These are phyloP conservation scores for Oreochromis spilurus DNA, from an alignment of 2,113 vertebrate species.

Conservation along the genomic window DNA sequence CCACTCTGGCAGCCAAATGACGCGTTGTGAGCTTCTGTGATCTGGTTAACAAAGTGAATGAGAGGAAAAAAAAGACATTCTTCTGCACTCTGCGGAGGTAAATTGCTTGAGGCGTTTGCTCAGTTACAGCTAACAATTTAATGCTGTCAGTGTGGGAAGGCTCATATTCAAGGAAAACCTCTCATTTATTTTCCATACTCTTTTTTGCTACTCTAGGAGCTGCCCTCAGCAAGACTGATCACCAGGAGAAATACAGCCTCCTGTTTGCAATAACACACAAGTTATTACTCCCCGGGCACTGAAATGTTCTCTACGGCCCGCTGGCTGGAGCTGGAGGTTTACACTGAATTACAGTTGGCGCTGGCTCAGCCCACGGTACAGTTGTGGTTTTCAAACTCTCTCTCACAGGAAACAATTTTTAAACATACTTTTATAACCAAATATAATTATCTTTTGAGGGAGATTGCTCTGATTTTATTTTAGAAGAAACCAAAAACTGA, in stretches of 20 bases:
- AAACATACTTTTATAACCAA: background rate
- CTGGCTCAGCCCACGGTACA: background rate
- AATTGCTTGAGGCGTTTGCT: slow-evolving; percentile 19
- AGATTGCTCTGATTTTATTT: background rate
- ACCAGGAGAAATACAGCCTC: slow-evolving; percentile 40
- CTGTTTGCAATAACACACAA: slow-evolving; percentile 29
- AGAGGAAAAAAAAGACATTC: background rate
- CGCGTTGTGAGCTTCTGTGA: background rate
- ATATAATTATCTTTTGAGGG: background rate
- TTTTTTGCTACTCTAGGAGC: slow-evolving; percentile 15
- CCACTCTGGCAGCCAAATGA: slow-evolving; percentile 1
- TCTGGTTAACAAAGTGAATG: slow-evolving; percentile 19
- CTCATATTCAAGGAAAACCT: slow-evolving; percentile 37
- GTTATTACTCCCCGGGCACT: slow-evolving; percentile 32
- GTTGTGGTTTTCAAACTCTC: background rate
- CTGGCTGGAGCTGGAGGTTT: background rate
- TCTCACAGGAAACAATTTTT: background rate
- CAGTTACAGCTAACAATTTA: slow-evolving; percentile 50
- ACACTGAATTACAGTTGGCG: background rate
- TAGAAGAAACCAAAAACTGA: background rate
- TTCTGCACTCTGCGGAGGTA: slow-evolving; percentile 8
- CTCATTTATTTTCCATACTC: slow-evolving; percentile 24
- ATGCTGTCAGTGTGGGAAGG: slow-evolving; percentile 42
- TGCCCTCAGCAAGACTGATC: slow-evolving; percentile 24
- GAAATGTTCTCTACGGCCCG: slow-evolving; percentile 3